Percentiles rank a stretch among this genome's conserved stretches.
phyloP scores from a whole-genome alignment of 2,888 invertebrate genomes.

The Drosophila mercatorum region DNA sequence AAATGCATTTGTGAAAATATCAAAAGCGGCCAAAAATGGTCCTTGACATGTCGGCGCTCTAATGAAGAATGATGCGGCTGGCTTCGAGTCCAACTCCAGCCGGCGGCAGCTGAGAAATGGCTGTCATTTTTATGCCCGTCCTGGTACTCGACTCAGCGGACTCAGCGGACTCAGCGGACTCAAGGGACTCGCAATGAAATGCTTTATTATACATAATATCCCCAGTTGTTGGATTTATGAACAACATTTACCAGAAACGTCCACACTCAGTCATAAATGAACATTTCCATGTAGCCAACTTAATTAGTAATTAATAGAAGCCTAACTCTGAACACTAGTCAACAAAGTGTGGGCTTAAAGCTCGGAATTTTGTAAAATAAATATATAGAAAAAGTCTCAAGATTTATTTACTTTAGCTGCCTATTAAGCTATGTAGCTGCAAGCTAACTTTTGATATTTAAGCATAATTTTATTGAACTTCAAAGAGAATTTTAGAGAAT shows the following conservation, averaged over 20 bases:
- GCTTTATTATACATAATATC: constrained; percentile 48
- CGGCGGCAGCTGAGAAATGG: constrained; percentile 34
- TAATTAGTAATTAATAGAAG: constrained; percentile 1
- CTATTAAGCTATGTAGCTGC: no score
- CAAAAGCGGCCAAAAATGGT: constrained; percentile 43
- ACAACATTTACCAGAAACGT: constrained; percentile 12
- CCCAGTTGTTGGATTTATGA: constrained; percentile 36
- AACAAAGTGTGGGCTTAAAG: not conserved
- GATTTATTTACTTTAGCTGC: no score
- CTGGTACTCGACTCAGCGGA: constrained; percentile 17
- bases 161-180: no score
- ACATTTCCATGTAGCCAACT: not conserved
- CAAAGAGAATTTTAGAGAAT: no score
- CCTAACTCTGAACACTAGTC: not conserved
- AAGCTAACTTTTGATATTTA: not conserved
- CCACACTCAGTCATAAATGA: constrained; percentile 5
- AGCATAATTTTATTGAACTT: no score
- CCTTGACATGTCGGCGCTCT: constrained; percentile 68
- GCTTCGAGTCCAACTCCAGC: constrained; percentile 7
- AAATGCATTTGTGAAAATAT: constrained; percentile 65
- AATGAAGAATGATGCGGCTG: constrained; percentile 72
- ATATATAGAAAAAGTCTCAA: no score
- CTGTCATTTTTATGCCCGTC: constrained; percentile 34
- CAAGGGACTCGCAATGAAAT: constrained; percentile 63
- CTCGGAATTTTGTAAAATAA: no score